Conservation (phyloP, 2,888 invertebrate genomes). For the Pimpla rufipes region DNA sequence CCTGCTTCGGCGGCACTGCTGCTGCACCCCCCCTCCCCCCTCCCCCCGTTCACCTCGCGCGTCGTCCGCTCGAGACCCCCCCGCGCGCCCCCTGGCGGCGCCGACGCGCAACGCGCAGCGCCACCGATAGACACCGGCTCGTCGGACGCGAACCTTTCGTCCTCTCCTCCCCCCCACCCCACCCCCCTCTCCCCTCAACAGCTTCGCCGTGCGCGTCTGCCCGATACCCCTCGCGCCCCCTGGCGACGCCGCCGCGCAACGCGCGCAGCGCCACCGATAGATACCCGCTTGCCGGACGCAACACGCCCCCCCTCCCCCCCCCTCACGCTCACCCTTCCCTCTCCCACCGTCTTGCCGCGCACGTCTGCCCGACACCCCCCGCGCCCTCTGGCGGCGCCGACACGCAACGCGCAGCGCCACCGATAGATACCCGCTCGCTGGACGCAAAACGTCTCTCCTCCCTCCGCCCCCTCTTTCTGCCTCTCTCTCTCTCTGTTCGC, state of each 20-base stretch:
- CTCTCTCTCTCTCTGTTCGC: constrained; percentile 13
- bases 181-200: background rate
- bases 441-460: constrained; percentile 49
- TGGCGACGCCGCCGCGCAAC: constrained; percentile 28
- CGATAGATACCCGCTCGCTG: constrained; percentile 66
- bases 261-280: constrained; percentile 65
- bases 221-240: constrained; percentile 1
- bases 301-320: constrained; percentile 52
- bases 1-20: constrained; percentile 41
- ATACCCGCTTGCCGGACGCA: constrained; percentile 57
- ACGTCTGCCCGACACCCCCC: constrained; percentile 10
- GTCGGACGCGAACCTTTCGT: constrained; percentile 51
- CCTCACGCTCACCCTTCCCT: too few species aligned
- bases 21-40: constrained; percentile 6
- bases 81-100: constrained; percentile 24
- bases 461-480: too few species aligned
- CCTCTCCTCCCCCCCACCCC: too few species aligned
- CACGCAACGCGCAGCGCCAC: constrained; percentile 67
- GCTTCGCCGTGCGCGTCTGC: background rate
- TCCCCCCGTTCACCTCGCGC: background rate
- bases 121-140: constrained; percentile 66
- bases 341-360: constrained; percentile 2
- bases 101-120: constrained; percentile 63
- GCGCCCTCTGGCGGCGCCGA: constrained; percentile 19
- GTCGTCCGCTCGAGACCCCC: background rate